These are phyloP conservation scores for Copsychus sechellarum DNA, from an alignment of 2,113 vertebrate genomes.

Conservation along the genomic window DNA sequence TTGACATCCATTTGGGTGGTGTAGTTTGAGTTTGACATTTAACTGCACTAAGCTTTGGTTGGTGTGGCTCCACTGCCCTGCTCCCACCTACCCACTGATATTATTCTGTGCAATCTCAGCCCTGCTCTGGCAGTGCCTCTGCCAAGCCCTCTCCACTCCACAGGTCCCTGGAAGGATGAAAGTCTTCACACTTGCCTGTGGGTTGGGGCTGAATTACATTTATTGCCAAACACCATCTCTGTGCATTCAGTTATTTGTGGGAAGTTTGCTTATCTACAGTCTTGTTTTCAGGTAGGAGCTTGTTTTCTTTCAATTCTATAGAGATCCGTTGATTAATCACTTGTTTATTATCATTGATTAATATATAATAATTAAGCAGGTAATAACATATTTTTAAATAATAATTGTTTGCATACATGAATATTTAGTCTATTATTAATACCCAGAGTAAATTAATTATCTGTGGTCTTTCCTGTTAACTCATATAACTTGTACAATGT, in stretches of 20 bases:
- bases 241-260: not conserved
- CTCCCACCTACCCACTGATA: not conserved
- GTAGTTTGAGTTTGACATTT: not conserved
- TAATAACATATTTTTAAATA: conserved; percentile 26
- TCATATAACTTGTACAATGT: not conserved
- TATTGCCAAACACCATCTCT: not conserved
- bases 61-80: not conserved
- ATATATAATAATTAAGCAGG: conserved; percentile 14
- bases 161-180: not conserved
- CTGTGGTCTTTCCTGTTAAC: not conserved
- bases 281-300: not conserved
- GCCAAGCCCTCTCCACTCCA: not conserved
- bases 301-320: not conserved
- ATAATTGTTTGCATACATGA: not conserved
- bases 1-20: not conserved
- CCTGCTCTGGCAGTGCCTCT: not conserved
- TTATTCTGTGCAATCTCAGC: not conserved
- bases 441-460: not conserved
- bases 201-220: not conserved
- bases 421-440: conserved; percentile 26
- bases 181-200: not conserved
- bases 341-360: conserved; percentile 21
- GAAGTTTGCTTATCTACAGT: not conserved
- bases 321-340: conserved; percentile 7
- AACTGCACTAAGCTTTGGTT: not conserved